Evolutionary conservation across 2,113 vertebrate species (phyloP).

Genomic region (Cololabis saira): DNA sequence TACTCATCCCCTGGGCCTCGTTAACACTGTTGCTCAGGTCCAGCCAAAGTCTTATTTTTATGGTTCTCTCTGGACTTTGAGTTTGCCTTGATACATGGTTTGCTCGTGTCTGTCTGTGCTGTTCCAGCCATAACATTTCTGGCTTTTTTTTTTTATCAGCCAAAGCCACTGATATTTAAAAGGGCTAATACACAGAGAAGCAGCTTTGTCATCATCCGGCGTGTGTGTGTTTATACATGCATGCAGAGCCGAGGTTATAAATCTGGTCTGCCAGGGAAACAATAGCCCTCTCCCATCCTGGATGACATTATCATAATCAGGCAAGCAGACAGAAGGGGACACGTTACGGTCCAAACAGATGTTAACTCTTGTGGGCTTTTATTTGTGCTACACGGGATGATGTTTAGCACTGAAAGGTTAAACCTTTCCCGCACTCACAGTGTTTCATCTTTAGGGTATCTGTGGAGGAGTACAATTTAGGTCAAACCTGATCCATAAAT

Average conservation of each 20-base stretch:
- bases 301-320: slow-evolving; percentile 58
- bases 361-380: slow-evolving; percentile 12
- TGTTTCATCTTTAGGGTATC: too few species aligned
- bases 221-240: slow-evolving; percentile 26
- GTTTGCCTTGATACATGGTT: slow-evolving; percentile 8
- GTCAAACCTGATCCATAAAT: background rate
- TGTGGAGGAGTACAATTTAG: background rate
- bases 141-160: slow-evolving; percentile 41
- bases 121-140: slow-evolving; percentile 13
- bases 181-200: slow-evolving; percentile 24
- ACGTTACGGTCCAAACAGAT: slow-evolving; percentile 20
- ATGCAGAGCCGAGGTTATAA: slow-evolving; percentile 56
- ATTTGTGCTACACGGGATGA: background rate
- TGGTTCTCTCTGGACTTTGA: slow-evolving; percentile 18
- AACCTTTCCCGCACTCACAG: slow-evolving; percentile 1
- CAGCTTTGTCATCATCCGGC: slow-evolving; percentile 2
- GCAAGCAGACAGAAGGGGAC: slow-evolving; percentile 26
- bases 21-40: slow-evolving; percentile 1
- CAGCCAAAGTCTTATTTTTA: background rate
- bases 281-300: slow-evolving; percentile 34
- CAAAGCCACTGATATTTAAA: slow-evolving; percentile 32
- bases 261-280: slow-evolving; percentile 62
- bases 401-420: background rate
- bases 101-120: slow-evolving; percentile 1
- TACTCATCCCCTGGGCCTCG: background rate